Evolutionary conservation across 2,113 vertebrate genomes (phyloP).

Genomic region (Ophthalmolycus amberensis): DNA sequence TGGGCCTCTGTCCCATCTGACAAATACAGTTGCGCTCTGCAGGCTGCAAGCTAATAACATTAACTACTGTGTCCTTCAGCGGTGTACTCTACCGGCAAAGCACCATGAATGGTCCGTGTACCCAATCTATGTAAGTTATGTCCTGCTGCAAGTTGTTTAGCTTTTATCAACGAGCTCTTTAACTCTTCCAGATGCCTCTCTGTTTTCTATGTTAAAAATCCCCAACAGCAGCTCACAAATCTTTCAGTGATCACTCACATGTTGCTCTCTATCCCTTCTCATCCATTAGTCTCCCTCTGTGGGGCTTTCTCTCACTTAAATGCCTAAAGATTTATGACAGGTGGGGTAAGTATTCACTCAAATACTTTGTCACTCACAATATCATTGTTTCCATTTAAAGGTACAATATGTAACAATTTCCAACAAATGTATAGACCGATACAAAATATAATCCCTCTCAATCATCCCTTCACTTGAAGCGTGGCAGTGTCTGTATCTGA

Average conservation of each 20-base stretch:
- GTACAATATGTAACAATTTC: not conserved
- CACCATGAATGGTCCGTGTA: conserved; percentile 15
- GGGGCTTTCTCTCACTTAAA: not conserved
- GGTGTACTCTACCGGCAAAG: conserved; percentile 45
- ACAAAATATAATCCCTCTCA: not conserved
- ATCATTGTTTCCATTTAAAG: conserved; percentile 8
- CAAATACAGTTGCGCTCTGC: conserved; percentile 71
- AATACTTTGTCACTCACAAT: not conserved
- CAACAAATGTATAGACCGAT: not conserved
- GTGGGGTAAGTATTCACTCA: not conserved
- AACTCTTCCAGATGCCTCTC: not conserved
- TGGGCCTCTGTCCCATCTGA: conserved; percentile 73
- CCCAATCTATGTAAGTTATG: conserved; percentile 26
- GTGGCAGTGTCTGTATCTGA: not conserved
- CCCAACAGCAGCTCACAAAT: not conserved
- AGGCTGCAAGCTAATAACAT: conserved; percentile 77
- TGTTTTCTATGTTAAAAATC: conserved; percentile 3
- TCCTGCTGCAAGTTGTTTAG: conserved; percentile 14
- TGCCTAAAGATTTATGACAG: not conserved
- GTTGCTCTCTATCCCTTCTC: not conserved
- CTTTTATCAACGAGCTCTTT: not conserved
- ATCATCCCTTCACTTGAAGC: not conserved
- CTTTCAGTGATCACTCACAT: not conserved
- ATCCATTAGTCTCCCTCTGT: not conserved
- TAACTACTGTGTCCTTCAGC: conserved; percentile 77